These are phyloP conservation scores for Heteromyza rotundicornis DNA, from an alignment of 2,888 invertebrate species.

Conservation along the genomic window DNA sequence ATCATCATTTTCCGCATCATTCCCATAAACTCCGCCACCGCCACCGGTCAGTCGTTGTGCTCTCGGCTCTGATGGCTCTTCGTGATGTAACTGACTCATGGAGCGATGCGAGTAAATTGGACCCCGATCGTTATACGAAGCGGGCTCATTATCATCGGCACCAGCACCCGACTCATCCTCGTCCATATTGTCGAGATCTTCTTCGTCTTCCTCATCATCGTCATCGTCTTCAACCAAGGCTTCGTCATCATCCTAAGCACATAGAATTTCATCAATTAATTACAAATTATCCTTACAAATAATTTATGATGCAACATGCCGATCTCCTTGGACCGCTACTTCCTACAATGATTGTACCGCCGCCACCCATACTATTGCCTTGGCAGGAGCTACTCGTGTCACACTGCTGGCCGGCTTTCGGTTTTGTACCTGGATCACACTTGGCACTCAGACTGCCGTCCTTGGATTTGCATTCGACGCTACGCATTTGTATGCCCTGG, in stretches of 20 bases:
- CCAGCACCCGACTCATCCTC: constrained; percentile 48
- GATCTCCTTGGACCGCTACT: constrained; percentile 46
- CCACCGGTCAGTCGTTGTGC: constrained; percentile 54
- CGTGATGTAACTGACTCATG: constrained; percentile 57
- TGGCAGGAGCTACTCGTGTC: constrained; percentile 77
- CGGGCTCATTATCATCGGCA: constrained; percentile 44
- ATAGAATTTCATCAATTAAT: too few relatives aligned
- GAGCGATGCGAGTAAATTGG: constrained; percentile 56
- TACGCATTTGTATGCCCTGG: constrained; percentile 81
- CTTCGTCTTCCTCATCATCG: constrained; percentile 46
- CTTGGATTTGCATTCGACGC: constrained; percentile 78
- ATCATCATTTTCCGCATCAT: constrained; percentile 22
- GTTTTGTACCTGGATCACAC: constrained; percentile 74
- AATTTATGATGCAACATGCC: too few relatives aligned
- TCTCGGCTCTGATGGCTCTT: constrained; percentile 53
- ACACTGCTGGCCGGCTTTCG: constrained; percentile 75
- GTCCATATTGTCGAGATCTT: constrained; percentile 52
- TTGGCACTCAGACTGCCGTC: constrained; percentile 66
- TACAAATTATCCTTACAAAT: too few relatives aligned
- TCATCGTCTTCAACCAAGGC: constrained; percentile 45
- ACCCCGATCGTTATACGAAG: constrained; percentile 58
- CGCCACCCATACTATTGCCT: constrained; percentile 42
- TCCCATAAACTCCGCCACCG: constrained; percentile 34
- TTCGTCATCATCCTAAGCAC: too few relatives aligned
- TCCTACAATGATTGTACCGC: constrained; percentile 55